Base-by-base conservation (phyloP, 2,888 invertebrate genomes). In the Microplitis deprimator region DNA sequence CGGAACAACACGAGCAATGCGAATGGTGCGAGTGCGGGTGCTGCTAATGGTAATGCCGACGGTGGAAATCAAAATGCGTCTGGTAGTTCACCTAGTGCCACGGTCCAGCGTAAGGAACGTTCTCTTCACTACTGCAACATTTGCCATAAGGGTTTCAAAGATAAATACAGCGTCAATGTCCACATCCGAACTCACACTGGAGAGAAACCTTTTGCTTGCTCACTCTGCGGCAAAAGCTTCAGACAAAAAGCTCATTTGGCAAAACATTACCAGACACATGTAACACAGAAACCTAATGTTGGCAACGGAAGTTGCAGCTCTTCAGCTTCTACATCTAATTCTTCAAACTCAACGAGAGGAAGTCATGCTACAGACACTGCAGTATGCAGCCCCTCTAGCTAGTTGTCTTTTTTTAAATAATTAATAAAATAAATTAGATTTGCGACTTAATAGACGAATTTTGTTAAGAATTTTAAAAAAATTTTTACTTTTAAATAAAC, bases 121-220 rank as follows among this genome's bases (percentile, higher is more conserved):
- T 95, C 97, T 78, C 91, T 98, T 82, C 95, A 99, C 90, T 95
- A 97, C 90, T 94, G 99, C 92, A 94, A 96, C 89, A 96, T 98
- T 90, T 98, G 96, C 90, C 96, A 96, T 84, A 97, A 96, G 89
- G 97, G 97, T 5, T 97, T 97, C 91, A 97, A 97, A 90, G 97
- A 97, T 90, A 97, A 97, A 90, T 99, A 99, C 92, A 96, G 98
- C 79, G 97, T 99, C 76, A 98, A 98, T 89, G 98, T 98, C 68
- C 99, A 99, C 90, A 96, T 98, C 83, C 93, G 98, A 84, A 98
- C 98, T 39, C 99, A 99, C 89, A 98, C 98, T 0, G 98, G 98
- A 0, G 98, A 99, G 90, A 98, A 99, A 88, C 98, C 99, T 0
- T 99, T 99, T 90, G 93, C 96, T 59, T 99, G 99, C 90, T 95